Percentiles rank a stretch among this genome's conserved stretches.
Evolutionary conservation across 2,797 vertebrate genomes (phyloP).

Genomic region (Heliangelus exortis): DNA sequence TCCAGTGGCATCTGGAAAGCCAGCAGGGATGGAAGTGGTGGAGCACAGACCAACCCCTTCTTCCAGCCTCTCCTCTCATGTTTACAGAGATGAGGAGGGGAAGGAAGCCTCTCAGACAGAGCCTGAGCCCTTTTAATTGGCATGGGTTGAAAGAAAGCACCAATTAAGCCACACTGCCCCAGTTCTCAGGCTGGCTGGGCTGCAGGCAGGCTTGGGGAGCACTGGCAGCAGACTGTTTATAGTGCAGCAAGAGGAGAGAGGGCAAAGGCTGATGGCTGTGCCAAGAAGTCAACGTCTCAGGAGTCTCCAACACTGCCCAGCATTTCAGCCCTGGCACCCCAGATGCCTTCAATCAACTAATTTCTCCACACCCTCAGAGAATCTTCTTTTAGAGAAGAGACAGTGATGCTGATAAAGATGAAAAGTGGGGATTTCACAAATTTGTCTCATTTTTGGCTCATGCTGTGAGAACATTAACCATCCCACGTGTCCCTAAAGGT

Average conservation of each 20-base stretch:
- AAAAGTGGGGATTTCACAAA: not conserved
- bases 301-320: fast-evolving
- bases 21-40: not conserved
- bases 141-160: not conserved
- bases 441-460: not conserved
- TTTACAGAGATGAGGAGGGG: not conserved
- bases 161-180: conserved; percentile 47
- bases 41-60: not conserved
- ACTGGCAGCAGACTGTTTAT: not conserved
- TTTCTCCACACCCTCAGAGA: fast-evolving
- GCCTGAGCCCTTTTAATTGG: conserved; percentile 59
- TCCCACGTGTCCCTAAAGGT: not conserved
- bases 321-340: not conserved
- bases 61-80: not conserved
- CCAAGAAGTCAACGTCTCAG: fast-evolving
- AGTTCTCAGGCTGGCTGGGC: conserved; percentile 38
- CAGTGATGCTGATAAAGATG: fast-evolving
- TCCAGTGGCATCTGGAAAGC: not conserved
- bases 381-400: not conserved
- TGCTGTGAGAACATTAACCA: not conserved
- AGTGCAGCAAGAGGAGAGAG: not conserved
- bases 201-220: not conserved
- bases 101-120: conserved; percentile 25
- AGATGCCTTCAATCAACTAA: not conserved
- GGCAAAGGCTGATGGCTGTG: not conserved